Conservation (phyloP, 2,888 invertebrate genomes). For the Caenorhabditis zanzibari region DNA sequence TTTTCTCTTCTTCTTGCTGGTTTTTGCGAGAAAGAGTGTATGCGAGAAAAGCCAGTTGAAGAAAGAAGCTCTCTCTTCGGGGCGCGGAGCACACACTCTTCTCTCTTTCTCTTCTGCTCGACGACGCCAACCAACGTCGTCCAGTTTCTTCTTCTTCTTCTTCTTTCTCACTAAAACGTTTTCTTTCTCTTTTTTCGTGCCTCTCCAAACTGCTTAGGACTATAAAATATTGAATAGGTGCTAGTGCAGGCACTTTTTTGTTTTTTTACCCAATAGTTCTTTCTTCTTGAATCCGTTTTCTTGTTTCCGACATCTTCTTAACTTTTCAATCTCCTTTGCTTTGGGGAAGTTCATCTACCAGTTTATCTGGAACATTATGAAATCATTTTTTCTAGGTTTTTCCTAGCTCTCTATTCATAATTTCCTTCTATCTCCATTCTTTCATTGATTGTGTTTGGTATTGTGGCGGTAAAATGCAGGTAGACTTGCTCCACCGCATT, state of each 20-base stretch:
- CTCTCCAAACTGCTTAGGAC: conserved; percentile 43
- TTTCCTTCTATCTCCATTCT: background rate
- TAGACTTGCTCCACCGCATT: no score
- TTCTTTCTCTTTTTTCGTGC: conserved; percentile 37
- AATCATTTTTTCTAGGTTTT: background rate
- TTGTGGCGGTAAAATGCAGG: no score
- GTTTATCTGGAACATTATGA: background rate
- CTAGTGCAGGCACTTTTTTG: conserved; percentile 44
- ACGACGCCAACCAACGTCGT: conserved; percentile 45
- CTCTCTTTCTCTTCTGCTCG: conserved; percentile 35
- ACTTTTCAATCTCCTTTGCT: background rate
- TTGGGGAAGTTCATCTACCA: background rate
- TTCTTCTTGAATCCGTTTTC: background rate
- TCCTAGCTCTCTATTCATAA: background rate
- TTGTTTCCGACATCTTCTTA: background rate
- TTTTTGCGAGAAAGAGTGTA: conserved; percentile 58
- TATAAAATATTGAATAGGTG: conserved; percentile 64
- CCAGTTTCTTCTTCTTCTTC: conserved; percentile 3
- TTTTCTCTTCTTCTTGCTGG: conserved; percentile 35
- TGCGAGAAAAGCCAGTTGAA: conserved; percentile 52
- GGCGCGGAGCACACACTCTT: conserved; percentile 47
- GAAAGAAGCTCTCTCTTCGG: background rate
- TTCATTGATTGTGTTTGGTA: conserved; percentile 2
- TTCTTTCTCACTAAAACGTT: conserved; percentile 63
- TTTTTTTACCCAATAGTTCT: conserved; percentile 6